These are phyloP conservation scores for Eristalis arbustorum DNA, from an alignment of 2,888 invertebrate genomes.

Conservation along the genomic window DNA sequence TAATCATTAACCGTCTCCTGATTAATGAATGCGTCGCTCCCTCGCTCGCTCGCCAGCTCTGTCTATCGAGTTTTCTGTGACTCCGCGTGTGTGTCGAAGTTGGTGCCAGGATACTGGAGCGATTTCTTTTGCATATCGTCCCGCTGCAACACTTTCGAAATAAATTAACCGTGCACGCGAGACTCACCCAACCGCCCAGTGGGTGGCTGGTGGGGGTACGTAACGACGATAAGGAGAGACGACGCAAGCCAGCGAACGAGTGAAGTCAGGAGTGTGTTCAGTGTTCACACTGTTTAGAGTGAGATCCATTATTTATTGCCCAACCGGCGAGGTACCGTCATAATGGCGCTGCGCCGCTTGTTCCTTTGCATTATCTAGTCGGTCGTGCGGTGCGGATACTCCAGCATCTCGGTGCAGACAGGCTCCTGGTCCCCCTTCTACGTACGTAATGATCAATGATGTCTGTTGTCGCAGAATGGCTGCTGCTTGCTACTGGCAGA, in stretches of 20 bases:
- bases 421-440: not conserved
- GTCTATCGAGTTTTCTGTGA: not conserved
- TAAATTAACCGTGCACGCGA: not conserved
- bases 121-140: not conserved
- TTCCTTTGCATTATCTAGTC: slow-evolving; percentile 27
- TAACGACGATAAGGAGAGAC: slow-evolving; percentile 29
- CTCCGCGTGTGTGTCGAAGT: slow-evolving; percentile 1
- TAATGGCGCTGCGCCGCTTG: slow-evolving; percentile 32
- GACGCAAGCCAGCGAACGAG: not conserved
- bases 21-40: slow-evolving; percentile 39
- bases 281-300: slow-evolving; percentile 50
- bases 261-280: slow-evolving; percentile 49
- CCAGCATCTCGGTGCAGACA: not conserved
- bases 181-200: slow-evolving; percentile 5
- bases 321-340: slow-evolving; percentile 45
- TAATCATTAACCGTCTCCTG: slow-evolving; percentile 61
- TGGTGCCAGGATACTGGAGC: not conserved
- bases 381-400: slow-evolving; percentile 2
- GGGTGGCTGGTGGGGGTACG: not conserved
- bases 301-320: slow-evolving; percentile 67
- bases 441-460: slow-evolving; percentile 60
- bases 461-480: slow-evolving; percentile 61
- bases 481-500: not conserved
- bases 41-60: not conserved
- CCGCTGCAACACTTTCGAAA: not conserved